These are phyloP conservation scores for Hanleya hanleyi DNA, from an alignment of 2,888 invertebrate species.

Conservation along the genomic window DNA sequence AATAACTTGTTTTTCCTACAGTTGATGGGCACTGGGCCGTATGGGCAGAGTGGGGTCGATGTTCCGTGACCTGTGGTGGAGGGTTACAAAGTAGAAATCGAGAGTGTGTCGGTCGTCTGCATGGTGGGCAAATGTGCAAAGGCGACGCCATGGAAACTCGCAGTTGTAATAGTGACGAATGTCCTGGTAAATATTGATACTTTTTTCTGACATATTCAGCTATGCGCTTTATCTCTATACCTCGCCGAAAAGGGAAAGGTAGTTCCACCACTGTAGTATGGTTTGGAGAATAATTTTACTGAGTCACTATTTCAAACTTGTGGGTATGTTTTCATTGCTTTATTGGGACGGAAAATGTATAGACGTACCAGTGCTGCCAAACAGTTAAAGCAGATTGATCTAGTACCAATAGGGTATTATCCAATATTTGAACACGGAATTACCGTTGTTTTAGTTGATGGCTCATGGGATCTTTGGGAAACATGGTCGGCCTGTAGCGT, in stretches of 20 bases:
- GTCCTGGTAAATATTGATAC: background rate
- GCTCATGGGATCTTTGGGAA: background rate
- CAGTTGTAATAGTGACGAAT: background rate
- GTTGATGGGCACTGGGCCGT: background rate
- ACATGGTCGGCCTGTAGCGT: background rate
- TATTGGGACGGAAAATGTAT: no score
- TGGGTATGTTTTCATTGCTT: no score
- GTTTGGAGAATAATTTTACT: no score
- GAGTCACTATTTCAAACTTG: no score
- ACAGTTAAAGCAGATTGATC: no score
- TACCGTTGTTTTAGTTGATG: background rate
- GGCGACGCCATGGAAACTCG: background rate
- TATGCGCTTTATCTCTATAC: no score
- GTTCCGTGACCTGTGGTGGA: background rate
- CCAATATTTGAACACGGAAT: no score
- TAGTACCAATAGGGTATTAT: no score
- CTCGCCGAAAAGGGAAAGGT: no score
- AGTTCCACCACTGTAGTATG: no score
- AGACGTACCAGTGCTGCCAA: no score
- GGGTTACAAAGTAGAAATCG: background rate
- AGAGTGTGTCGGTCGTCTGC: conserved; percentile 1
- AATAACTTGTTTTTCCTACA: background rate
- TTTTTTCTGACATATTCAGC: no score
- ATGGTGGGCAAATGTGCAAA: background rate
- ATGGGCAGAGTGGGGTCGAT: background rate